Percentiles rank a stretch among this genome's conserved stretches.
Conservation (phyloP, 2,888 invertebrate species). For the Yponomeuta sedellus region DNA sequence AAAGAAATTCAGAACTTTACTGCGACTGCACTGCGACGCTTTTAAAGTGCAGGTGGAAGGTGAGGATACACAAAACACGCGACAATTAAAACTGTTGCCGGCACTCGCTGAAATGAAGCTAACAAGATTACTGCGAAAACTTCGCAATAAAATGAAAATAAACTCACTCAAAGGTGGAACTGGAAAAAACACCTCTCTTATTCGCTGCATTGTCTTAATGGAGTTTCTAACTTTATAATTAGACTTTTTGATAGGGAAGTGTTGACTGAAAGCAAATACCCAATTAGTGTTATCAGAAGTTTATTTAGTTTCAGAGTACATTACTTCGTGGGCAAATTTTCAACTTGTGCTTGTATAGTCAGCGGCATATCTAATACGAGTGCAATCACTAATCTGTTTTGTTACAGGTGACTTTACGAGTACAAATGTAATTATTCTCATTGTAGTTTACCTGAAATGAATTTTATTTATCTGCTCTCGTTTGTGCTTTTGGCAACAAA, state of each 20-base stretch:
- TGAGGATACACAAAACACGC: not conserved
- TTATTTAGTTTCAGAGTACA: not conserved
- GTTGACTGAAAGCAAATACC: not conserved
- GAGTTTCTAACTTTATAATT: slow-evolving; percentile 8
- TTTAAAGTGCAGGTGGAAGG: not conserved
- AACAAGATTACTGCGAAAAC: not conserved
- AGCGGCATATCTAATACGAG: too few species aligned
- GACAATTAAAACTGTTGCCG: slow-evolving; percentile 1
- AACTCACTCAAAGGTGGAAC: not conserved
- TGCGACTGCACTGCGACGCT: not conserved
- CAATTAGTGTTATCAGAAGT: not conserved
- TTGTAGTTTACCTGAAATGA: too few species aligned
- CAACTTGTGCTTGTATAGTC: too few species aligned
- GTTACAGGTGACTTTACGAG: too few species aligned
- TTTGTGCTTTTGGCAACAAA: too few species aligned
- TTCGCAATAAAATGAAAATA: slow-evolving; percentile 2
- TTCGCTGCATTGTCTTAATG: not conserved
- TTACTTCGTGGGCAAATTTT: too few species aligned
- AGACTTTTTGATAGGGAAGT: slow-evolving; percentile 6
- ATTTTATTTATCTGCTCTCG: too few species aligned
- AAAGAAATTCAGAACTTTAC: not conserved
- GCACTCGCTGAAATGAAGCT: not conserved
- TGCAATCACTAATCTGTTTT: too few species aligned
- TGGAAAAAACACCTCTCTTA: not conserved
- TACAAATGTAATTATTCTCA: too few species aligned